Evolutionary conservation across 2,888 invertebrate genomes (phyloP), one percentile per base, ranked within the genome.

Genomic region (Koerneria pararmatus): DNA sequence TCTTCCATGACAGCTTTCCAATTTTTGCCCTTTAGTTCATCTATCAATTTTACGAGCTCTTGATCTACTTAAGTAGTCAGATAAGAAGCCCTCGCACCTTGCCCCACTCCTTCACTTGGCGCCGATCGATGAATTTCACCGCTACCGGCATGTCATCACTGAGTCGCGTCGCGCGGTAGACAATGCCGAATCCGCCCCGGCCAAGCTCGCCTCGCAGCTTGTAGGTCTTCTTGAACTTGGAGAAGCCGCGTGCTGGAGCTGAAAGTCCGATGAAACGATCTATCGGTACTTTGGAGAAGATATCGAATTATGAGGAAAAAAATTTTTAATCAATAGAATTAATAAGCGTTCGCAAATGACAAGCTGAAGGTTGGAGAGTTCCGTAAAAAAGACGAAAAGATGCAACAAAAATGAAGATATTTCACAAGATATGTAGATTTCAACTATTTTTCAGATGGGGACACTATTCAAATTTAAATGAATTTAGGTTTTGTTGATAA

Each of bases 101-200:
- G 31, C 72, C 78, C 81, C 81, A 80, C 48, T 80, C 80, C 19
- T 76, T 70, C 1, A 80, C 75, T 63, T 75, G 71, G 56, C 74
- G 71, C 54, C 80, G 71, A 68, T 80, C 80, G 60, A 80, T 76
- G 67, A 82, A 80, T 62, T 80, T 80, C 15, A 81, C 79, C 8
- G 80, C 80, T 8, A 80, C 81, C 19, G 79, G 77, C 53, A 72
- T 60, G 31, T 75, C 73, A 64, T 80, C 80, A 29, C 63, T 53
- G 15, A 76, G 69, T 24, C 80, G 68, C 1, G 75, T 65, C 2
- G 76, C 80, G 63, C 71, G 49, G 49, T 75, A 75, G 32, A 71
- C 69, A n/a, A 73, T 69, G 5, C 78, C 76, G 54, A 75, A 77
- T 19, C 81, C 81, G 15, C 81, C 81, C 27, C 78, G 67, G 37